A percentile compares a stretch with the other conserved stretches of the same genome.
These are phyloP conservation scores for Antheraea assamensis DNA, from an alignment of 2,888 invertebrate species.

Conservation along the genomic window DNA sequence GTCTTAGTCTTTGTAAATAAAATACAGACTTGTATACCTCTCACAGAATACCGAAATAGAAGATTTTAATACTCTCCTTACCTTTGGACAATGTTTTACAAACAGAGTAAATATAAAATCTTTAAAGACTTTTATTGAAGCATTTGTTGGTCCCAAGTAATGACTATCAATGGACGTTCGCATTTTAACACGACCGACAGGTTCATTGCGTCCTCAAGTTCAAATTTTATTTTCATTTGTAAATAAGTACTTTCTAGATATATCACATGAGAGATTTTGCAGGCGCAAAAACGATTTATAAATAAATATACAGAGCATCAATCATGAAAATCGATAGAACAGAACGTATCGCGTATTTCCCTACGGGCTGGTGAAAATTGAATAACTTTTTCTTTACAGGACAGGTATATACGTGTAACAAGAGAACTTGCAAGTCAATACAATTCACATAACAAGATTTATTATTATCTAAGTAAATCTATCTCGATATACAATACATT, in stretches of 20 bases:
- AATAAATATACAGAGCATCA: conserved; percentile 3
- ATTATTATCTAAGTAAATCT: conserved; percentile 5
- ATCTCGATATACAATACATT: conserved; percentile 2
- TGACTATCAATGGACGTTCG: too few species aligned
- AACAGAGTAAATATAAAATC: too few species aligned
- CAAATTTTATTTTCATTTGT: neutral
- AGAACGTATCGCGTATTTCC: conserved; percentile 20
- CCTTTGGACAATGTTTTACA: too few species aligned
- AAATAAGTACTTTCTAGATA: neutral
- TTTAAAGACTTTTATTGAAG: too few species aligned
- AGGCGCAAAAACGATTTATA: neutral
- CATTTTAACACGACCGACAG: too few species aligned
- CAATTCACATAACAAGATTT: conserved; percentile 11
- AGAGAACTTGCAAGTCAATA: conserved; percentile 7
- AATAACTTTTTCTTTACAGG: conserved; percentile 19
- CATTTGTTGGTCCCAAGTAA: too few species aligned
- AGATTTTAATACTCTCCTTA: too few species aligned
- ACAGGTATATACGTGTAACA: conserved; percentile 17
- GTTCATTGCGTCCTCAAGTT: neutral
- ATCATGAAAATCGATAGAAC: conserved; percentile 13
- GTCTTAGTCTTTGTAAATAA: too few species aligned
- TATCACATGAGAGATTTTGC: neutral
- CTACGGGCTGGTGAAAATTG: conserved; percentile 17
- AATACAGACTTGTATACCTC: too few species aligned
- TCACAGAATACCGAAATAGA: too few species aligned